A percentile compares a stretch with the other conserved stretches of the same genome.
Evolutionary conservation across 2,888 invertebrate species (phyloP).

Genomic region (Branchipolynoe longqiensis): DNA sequence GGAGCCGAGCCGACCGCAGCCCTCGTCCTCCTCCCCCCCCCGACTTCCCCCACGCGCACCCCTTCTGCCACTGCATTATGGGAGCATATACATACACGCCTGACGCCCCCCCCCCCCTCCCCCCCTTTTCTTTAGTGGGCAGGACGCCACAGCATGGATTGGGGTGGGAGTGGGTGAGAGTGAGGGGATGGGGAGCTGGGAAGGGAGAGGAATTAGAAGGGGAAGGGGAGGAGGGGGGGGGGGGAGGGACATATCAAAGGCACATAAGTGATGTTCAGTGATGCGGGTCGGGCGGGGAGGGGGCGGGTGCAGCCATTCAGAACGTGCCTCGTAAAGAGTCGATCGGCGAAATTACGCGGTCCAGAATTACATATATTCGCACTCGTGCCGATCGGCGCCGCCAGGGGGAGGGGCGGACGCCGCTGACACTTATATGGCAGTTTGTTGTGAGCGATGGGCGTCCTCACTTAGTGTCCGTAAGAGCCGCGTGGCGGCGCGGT

Average conservation of each 20-base stretch:
- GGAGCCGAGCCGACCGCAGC: too few species aligned
- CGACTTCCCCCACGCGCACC: not conserved
- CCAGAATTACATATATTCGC: constrained; percentile 44
- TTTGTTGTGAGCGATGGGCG: constrained; percentile 30
- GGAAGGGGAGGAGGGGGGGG: not conserved
- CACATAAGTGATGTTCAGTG: constrained; percentile 46
- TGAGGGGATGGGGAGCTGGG: not conserved
- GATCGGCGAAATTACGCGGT: constrained; percentile 1
- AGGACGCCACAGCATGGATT: too few species aligned
- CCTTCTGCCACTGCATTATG: too few species aligned
- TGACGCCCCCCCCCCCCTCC: too few species aligned
- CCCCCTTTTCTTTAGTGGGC: too few species aligned
- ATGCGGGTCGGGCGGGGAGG: not conserved
- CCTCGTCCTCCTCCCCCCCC: not conserved
- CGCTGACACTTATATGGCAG: constrained; percentile 45
- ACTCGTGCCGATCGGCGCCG: not conserved
- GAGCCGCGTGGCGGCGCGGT: not conserved
- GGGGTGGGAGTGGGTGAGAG: not conserved
- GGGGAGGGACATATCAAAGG: constrained; percentile 36
- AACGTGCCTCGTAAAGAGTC: not conserved
- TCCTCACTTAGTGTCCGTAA: constrained; percentile 22
- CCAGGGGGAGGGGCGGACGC: not conserved
- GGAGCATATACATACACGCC: too few species aligned
- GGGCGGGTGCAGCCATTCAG: constrained; percentile 14
- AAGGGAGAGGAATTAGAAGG: not conserved